Conservation (phyloP, 2,113 vertebrate genomes). For the Upupa epops region DNA sequence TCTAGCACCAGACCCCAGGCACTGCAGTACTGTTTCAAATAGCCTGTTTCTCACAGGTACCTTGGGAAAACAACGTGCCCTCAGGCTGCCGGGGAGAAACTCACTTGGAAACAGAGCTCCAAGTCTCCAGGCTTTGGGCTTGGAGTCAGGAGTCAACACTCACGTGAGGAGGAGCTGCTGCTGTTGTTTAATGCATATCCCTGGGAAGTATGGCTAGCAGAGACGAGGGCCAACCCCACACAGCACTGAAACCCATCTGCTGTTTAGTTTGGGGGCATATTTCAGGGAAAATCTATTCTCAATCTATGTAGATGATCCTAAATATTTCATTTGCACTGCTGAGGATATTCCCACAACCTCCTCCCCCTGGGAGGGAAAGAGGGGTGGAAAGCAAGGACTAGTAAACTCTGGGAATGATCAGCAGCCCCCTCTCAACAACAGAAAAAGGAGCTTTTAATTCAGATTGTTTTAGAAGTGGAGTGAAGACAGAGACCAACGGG, state of each 20-base stretch:
- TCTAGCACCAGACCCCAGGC: accelerated
- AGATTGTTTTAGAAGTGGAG: neutral
- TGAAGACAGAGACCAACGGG: neutral
- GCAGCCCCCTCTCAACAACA: neutral
- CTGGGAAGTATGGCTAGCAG: neutral
- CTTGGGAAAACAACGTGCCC: neutral
- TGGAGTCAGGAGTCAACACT: neutral
- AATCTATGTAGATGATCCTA: constrained; percentile 35
- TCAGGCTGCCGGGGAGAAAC: neutral
- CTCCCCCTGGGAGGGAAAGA: neutral
- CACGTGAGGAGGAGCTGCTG: neutral
- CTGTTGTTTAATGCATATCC: neutral
- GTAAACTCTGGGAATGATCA: neutral
- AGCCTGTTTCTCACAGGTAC: neutral
- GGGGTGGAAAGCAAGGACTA: neutral
- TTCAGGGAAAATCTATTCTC: constrained; percentile 25
- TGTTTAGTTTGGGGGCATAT: constrained; percentile 14
- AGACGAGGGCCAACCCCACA: neutral
- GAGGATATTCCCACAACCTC: constrained; percentile 25
- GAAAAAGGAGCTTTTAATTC: neutral
- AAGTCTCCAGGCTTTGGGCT: neutral
- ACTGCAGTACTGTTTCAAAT: neutral
- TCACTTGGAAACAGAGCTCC: neutral
- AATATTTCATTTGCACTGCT: constrained; percentile 48
- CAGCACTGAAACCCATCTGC: neutral